Evolutionary conservation across 2,113 vertebrate species (phyloP), one percentile per base, ranked within the genome.

Genomic region (Dermatemys mawii): DNA sequence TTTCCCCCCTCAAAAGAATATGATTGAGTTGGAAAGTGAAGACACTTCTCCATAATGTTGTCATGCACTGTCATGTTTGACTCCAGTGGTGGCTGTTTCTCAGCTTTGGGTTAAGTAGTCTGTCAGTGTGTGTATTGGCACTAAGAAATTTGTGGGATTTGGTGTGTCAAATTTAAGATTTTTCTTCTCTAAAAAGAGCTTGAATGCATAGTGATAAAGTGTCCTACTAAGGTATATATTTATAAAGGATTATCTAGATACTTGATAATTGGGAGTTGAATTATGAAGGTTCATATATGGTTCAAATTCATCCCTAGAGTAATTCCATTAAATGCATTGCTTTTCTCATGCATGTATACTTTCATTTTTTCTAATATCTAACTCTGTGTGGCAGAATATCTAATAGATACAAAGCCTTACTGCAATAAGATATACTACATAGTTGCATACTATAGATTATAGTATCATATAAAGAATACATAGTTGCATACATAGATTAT

Each of bases 1-100:
- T 95, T 94, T 95, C 8, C 8, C 5, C 26, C 55, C 87, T n/a
- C 94, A 95, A 87, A 89, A 97, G 91, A 94, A 95, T 75, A 49
- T 0, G 1, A 92, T 93, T 38, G 49, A 88, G 83, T 70, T 89
- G 90, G 94, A 93, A 96, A 89, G 78, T 89, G 88, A 70, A 49
- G 51, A 51, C 76, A 60, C 76, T 94, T 94, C 88, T 88, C 78
- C 48, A 78, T 32, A 35, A 6, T 95, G 86, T 73, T 90, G 88
- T 76, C 9, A 83, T 70, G 73, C 76, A 16, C 54, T 0, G 85
- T 78, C 70, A 81, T 44, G 85, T 3, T 1, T 1, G 38, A 53
- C 32, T 53, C 86, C 84, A 35, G 81, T 87, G 55, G 44, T 78
- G 54, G 84, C 73, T 91, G 0, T 80, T 21, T 84, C 75, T 92